Conservation (phyloP, 2,797 vertebrate genomes). For the Schizothorax lantsangensis region DNA sequence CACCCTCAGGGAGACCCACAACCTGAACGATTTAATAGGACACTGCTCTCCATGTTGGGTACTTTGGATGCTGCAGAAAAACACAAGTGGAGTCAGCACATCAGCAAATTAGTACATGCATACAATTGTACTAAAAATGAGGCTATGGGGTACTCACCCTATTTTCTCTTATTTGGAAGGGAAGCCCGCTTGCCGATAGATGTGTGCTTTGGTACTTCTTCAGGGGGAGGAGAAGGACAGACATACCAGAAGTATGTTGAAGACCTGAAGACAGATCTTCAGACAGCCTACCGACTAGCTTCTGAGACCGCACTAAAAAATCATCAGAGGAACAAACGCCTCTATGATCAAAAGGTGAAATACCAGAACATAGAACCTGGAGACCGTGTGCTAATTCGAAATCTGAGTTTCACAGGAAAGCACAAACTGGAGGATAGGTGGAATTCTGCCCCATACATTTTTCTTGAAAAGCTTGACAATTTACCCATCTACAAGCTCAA, state of each 20-base stretch:
- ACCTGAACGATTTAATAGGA: background rate
- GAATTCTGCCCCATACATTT: background rate
- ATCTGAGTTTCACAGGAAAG: background rate
- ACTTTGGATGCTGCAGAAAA: background rate
- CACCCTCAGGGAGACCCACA: background rate
- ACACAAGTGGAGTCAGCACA: background rate
- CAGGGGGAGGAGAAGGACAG: background rate
- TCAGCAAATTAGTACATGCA: background rate
- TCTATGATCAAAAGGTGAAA: slow-evolving; percentile 9
- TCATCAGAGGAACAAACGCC: background rate
- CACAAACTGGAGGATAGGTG: slow-evolving; percentile 2
- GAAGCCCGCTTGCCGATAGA: background rate
- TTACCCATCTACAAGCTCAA: background rate
- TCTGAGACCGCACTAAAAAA: background rate
- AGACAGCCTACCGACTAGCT: background rate
- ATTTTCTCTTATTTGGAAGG: slow-evolving; percentile 3
- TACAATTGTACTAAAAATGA: background rate
- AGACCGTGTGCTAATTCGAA: background rate
- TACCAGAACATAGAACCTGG: background rate
- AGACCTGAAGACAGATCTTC: background rate
- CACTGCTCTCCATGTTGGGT: background rate
- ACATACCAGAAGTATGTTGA: background rate
- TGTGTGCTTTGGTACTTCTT: slow-evolving; percentile 13
- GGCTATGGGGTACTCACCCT: background rate
- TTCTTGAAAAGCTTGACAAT: background rate